Base-by-base conservation (phyloP, 2,888 invertebrate species). In the Mystacides longicornis region DNA sequence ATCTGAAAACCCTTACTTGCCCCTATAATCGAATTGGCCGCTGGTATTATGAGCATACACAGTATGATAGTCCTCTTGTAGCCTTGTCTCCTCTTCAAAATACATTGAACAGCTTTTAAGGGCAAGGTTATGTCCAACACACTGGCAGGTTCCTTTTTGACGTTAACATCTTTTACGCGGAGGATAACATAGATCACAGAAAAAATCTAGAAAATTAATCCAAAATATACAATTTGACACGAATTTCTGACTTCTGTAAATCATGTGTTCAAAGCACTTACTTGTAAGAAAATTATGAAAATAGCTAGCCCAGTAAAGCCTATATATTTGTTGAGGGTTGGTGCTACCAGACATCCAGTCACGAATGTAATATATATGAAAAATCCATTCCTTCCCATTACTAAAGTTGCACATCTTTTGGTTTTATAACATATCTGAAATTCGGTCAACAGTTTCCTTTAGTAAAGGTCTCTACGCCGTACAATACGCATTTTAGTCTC, bases 291-390 rank as follows among this genome's bases (percentile, higher is more conserved):
- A 19, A 51, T 37, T 3, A 53, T 50, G 22, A 57, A n/a, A 16
- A 21, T 9, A 19, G 49, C 31, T 1, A 54, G 19, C 42, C 64
- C 87, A 86, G 71, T 85, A 72, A 85, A 87, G 58, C 86, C 86
- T 5, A 49, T 85, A 76, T 65, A 81, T 77, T 65, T 85, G 83
- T 21, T 89, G 71, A 21, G 20, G 9, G 86, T 75, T 0, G 90
- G 90, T 18, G 88, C 88, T 14, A 85, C 67, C 1, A 87, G 81
- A 52, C 87, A 80, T 0, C 91, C 91, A 19, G 72, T 59, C 37
- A 77, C 74, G 60, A 74, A 74, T 1, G 76, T 72, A 53, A 75
- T 70, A 58, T 76, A 77, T 22, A 75, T 72, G 42, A 74, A 71
- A 14, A 76, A 77, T 2, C 76, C 70, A 61, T 77, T 77, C 2